Conservation (phyloP, 2,797 vertebrate species). For the Karalla daura region DNA sequence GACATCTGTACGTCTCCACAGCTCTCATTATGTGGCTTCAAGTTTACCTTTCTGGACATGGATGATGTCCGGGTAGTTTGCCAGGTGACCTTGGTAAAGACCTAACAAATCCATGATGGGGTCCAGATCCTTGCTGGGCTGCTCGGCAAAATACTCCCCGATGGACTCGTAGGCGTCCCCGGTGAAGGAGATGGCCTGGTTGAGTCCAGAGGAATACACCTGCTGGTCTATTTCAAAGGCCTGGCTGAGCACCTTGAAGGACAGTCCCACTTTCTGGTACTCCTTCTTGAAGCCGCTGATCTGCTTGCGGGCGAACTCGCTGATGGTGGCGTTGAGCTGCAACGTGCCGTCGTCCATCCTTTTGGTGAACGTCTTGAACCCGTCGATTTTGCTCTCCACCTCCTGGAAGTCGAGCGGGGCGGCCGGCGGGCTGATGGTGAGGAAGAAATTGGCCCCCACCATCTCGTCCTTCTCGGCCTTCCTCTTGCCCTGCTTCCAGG, state of each 20-base stretch:
- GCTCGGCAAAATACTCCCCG: slow-evolving; percentile 95
- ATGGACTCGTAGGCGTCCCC: slow-evolving; percentile 93
- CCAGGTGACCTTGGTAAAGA: slow-evolving; percentile 96
- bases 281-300: slow-evolving; percentile 97
- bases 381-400: slow-evolving; percentile 94
- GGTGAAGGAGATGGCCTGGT: slow-evolving; percentile 95
- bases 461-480: slow-evolving; percentile 98
- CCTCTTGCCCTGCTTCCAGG: slow-evolving; percentile 97
- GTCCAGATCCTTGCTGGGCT: slow-evolving; percentile 94
- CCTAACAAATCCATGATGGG: slow-evolving; percentile 95
- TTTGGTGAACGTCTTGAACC: slow-evolving; percentile 95
- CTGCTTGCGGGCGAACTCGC: slow-evolving; percentile 96
- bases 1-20: too few species aligned
- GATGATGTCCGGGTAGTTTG: slow-evolving; percentile 99
- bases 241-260: slow-evolving; percentile 93
- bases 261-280: slow-evolving; percentile 96
- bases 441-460: slow-evolving; percentile 98
- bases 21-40: too few species aligned
- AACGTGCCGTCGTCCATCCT: slow-evolving; percentile 96
- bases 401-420: slow-evolving; percentile 92
- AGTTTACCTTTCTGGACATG: slow-evolving; percentile 98
- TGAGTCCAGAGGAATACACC: slow-evolving; percentile 89
- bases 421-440: slow-evolving; percentile 91
- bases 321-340: slow-evolving; percentile 92
- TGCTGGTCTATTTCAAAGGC: slow-evolving; percentile 98